Conservation (phyloP, 2,113 vertebrate species). For the Pleuronectes platessa region DNA sequence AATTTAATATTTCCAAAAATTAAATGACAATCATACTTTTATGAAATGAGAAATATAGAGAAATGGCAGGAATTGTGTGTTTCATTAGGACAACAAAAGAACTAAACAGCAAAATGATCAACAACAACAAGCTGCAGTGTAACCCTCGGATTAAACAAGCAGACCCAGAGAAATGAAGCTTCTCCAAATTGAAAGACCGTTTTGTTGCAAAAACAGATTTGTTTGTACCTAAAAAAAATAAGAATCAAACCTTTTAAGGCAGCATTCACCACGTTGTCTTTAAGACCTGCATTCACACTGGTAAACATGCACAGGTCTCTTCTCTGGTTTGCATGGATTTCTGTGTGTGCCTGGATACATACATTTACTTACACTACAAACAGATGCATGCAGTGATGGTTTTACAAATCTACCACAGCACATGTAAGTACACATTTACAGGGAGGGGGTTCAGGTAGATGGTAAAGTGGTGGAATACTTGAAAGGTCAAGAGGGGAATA, state of each 20-base stretch:
- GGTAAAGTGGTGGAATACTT: constrained; percentile 40
- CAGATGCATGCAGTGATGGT: constrained; percentile 9
- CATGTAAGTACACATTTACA: constrained; percentile 42
- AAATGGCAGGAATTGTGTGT: constrained; percentile 37
- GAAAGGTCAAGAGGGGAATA: constrained; percentile 63
- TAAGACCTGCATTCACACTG: constrained; percentile 51
- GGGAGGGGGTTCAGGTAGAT: constrained; percentile 25
- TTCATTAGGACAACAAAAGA: background rate
- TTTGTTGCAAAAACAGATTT: too few species aligned
- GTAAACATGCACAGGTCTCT: constrained; percentile 21
- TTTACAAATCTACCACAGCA: constrained; percentile 36
- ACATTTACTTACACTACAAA: constrained; percentile 30
- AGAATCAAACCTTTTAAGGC: constrained; percentile 83
- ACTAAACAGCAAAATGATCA: too few species aligned
- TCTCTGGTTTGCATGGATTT: constrained; percentile 17
- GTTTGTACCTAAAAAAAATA: background rate
- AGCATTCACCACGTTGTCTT: constrained; percentile 67
- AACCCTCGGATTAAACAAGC: background rate
- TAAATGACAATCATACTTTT: background rate
- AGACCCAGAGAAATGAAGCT: background rate
- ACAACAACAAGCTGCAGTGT: too few species aligned
- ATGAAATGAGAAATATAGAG: background rate
- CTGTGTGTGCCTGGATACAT: background rate
- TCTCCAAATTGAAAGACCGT: too few species aligned
- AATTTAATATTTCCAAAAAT: background rate